Conservation (phyloP, 2,797 vertebrate species). For the Distichodus sexfasciatus region DNA sequence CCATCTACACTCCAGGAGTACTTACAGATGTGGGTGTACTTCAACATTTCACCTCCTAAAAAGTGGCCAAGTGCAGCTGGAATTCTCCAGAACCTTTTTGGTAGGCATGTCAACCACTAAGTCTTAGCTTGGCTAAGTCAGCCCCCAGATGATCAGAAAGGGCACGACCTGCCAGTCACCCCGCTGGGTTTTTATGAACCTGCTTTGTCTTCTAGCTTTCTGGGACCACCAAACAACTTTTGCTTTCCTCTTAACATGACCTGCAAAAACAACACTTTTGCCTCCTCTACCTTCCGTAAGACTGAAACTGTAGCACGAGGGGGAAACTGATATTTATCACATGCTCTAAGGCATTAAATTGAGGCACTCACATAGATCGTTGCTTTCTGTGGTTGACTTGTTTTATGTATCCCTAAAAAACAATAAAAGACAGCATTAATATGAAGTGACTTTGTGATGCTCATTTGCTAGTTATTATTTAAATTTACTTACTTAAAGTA, state of each 20-base stretch:
- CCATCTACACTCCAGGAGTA: not conserved
- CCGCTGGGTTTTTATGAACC: conserved; percentile 15
- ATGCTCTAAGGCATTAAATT: not conserved
- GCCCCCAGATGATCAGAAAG: not conserved
- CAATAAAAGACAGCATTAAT: no score
- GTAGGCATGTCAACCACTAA: conserved; percentile 14
- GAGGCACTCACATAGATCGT: not conserved
- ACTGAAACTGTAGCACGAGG: not conserved
- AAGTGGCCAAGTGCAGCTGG: not conserved
- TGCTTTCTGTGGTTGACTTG: not conserved
- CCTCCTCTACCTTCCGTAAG: not conserved
- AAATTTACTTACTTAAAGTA: not conserved
- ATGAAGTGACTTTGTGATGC: no score
- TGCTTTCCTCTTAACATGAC: not conserved
- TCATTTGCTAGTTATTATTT: no score
- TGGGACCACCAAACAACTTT: not conserved
- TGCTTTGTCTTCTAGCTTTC: conserved; percentile 1
- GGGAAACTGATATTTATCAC: not conserved
- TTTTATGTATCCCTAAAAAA: not conserved
- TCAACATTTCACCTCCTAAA: conserved; percentile 10
- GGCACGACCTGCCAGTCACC: conserved; percentile 10
- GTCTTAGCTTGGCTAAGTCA: conserved; percentile 13
- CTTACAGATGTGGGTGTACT: not conserved
- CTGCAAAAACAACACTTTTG: not conserved
- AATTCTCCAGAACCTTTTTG: not conserved